Conservation (phyloP, 2,888 invertebrate species). For the Clanis bilineata region DNA sequence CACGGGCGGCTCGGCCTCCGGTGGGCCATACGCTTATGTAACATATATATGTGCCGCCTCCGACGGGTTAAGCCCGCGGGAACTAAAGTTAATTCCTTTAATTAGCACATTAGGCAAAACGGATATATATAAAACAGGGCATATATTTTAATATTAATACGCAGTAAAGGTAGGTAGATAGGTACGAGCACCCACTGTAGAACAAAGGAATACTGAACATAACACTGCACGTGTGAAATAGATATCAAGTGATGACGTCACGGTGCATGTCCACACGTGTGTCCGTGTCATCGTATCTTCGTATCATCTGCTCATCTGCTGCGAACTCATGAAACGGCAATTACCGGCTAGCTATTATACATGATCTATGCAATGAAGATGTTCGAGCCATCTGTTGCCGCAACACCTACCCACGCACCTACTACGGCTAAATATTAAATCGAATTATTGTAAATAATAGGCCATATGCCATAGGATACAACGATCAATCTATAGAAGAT, state of each 20-base stretch:
- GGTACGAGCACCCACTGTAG: too few species aligned
- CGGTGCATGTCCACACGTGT: neutral
- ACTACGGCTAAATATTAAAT: too few species aligned
- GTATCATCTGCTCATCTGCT: neutral
- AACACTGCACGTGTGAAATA: conserved; percentile 1
- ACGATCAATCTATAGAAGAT: too few species aligned
- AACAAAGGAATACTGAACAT: neutral
- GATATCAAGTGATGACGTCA: neutral
- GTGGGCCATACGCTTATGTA: too few species aligned
- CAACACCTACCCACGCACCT: neutral
- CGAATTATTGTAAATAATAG: too few species aligned
- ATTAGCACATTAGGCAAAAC: too few species aligned
- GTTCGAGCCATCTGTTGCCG: neutral
- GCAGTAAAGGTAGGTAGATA: neutral
- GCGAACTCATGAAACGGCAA: conserved; percentile 1
- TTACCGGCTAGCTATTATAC: conserved; percentile 1
- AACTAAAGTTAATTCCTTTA: too few species aligned
- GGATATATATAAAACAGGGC: too few species aligned
- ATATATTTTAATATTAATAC: neutral
- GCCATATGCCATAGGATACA: too few species aligned
- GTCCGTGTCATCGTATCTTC: neutral
- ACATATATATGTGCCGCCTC: too few species aligned
- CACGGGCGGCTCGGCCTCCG: too few species aligned
- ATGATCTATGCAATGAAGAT: conserved; percentile 1
- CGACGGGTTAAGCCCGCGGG: too few species aligned